Evolutionary conservation across 2,113 vertebrate species (phyloP).

Genomic region (Ploceus nigricollis): DNA sequence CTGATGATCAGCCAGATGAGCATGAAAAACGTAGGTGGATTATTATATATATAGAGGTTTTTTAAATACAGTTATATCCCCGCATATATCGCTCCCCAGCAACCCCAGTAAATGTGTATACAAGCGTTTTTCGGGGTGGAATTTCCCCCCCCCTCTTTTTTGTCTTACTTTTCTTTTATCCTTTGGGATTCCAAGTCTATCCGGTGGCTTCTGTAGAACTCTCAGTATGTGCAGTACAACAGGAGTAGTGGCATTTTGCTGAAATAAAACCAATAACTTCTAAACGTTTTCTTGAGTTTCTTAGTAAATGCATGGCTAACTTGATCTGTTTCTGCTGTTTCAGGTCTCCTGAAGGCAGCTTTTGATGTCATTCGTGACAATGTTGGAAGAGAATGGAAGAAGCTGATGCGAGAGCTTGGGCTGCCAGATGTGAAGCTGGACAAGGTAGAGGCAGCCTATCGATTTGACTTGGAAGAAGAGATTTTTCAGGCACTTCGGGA

Average conservation of each 20-base stretch:
- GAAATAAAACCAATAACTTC: neutral
- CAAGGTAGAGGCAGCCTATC: slow-evolving; percentile 56
- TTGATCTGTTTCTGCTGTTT: neutral
- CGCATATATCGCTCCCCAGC: accelerated
- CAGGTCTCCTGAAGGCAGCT: slow-evolving; percentile 74
- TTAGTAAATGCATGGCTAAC: neutral
- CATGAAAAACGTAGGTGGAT: slow-evolving; percentile 69
- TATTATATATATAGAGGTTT: neutral
- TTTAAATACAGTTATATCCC: neutral
- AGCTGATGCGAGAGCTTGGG: slow-evolving; percentile 73
- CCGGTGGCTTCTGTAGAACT: neutral
- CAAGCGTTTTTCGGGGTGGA: neutral
- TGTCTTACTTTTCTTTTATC: neutral
- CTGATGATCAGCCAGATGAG: neutral
- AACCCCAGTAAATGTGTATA: accelerated
- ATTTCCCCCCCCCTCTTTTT: accelerated
- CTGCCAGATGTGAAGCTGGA: slow-evolving; percentile 75
- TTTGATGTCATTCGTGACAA: slow-evolving; percentile 63
- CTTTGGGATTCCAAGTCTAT: neutral
- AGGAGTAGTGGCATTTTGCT: neutral
- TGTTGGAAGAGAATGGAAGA: slow-evolving; percentile 78
- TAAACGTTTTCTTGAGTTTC: neutral
- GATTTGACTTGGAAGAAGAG: slow-evolving; percentile 65
- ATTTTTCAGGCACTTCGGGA: slow-evolving; percentile 70
- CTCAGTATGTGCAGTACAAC: no score